A percentile compares a stretch with the other conserved stretches of the same genome.
These are phyloP conservation scores for Hyla sarda DNA, from an alignment of 2,113 vertebrate genomes.

Conservation along the genomic window DNA sequence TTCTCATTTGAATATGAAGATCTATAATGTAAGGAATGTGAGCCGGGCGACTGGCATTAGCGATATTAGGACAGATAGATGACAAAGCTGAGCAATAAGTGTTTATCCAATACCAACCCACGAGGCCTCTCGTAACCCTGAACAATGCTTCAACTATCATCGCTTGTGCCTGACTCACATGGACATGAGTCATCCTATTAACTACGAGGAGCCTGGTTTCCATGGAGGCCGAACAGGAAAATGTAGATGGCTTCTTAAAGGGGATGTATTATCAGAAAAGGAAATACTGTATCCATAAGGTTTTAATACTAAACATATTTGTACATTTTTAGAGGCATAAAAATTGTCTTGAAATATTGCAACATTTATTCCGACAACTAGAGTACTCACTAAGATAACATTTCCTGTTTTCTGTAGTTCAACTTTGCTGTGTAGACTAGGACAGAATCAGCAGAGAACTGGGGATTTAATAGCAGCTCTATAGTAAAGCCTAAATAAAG, in stretches of 20 bases:
- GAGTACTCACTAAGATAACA: neutral
- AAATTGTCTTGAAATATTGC: neutral
- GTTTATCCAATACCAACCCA: neutral
- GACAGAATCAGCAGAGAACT: too few species aligned
- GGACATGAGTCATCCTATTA: conserved; percentile 22
- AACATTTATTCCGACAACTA: neutral
- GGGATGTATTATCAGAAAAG: neutral
- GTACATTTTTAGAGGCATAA: neutral
- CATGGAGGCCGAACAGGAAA: neutral
- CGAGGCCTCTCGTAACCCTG: neutral
- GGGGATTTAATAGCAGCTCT: neutral
- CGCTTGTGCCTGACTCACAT: neutral
- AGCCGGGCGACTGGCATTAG: neutral
- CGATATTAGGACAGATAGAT: neutral
- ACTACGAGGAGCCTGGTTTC: neutral
- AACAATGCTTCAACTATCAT: conserved; percentile 19
- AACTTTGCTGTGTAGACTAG: neutral
- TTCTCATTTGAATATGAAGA: neutral
- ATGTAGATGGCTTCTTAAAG: neutral
- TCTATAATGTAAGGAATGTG: neutral
- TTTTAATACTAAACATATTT: neutral
- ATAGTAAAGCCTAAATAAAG: too few species aligned
- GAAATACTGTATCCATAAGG: neutral
- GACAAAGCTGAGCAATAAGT: neutral
- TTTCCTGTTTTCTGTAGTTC: neutral